Conservation (phyloP, 2,797 vertebrate species). For the Salarias fasciatus region DNA sequence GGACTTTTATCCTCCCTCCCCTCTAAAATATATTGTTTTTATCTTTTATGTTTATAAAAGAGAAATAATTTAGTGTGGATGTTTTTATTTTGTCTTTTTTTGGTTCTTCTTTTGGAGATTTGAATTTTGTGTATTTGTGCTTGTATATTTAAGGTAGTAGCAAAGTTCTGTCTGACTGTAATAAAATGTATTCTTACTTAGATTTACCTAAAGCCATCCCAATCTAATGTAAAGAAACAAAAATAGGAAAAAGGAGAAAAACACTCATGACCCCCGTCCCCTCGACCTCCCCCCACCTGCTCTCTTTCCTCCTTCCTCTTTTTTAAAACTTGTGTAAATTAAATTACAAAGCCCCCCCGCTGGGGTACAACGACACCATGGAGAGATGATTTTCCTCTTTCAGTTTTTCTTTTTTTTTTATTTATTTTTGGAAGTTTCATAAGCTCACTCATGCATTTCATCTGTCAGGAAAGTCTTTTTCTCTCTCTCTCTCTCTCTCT, state of each 20-base stretch:
- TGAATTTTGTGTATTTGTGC: conserved; percentile 86
- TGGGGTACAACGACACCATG: conserved; percentile 76
- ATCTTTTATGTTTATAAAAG: conserved; percentile 84
- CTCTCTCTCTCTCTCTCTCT: no score
- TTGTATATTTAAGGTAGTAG: conserved; percentile 89
- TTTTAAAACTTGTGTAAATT: conserved; percentile 82
- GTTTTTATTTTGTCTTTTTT: conserved; percentile 80
- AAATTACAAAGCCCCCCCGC: conserved; percentile 59
- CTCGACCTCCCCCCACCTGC: conserved; percentile 54
- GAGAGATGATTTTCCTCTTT: conserved; percentile 61
- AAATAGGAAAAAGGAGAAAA: conserved; percentile 79
- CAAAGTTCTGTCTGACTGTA: conserved; percentile 87
- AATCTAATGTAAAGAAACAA: conserved; percentile 85
- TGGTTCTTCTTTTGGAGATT: conserved; percentile 67
- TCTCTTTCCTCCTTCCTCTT: conserved; percentile 67
- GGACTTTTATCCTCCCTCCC: conserved; percentile 85
- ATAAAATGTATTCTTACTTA: conserved; percentile 87
- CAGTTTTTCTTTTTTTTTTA: conserved; percentile 46
- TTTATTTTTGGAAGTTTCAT: conserved; percentile 70
- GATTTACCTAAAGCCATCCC: conserved; percentile 84
- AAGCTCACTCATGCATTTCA: conserved; percentile 57
- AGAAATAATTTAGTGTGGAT: conserved; percentile 85
- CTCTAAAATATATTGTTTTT: conserved; percentile 83
- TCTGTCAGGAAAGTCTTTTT: conserved; percentile 50
- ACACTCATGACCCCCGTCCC: conserved; percentile 67